Evolutionary conservation across 2,888 invertebrate species (phyloP).

Genomic region (Cheilosia grossa): DNA sequence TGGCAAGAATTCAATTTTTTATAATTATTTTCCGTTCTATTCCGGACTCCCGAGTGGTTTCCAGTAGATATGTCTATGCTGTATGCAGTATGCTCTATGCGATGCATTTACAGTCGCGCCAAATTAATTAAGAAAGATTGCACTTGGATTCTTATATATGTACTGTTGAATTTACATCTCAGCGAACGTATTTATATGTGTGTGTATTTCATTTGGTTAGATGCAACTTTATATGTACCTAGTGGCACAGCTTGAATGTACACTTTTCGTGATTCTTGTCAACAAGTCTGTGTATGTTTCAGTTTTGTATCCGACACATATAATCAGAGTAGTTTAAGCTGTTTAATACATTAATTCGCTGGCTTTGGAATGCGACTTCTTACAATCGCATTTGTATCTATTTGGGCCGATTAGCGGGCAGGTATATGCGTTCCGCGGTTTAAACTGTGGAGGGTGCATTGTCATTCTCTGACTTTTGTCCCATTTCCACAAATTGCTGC

Average conservation of each 20-base stretch:
- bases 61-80: not conserved
- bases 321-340: too few relatives aligned
- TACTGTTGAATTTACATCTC: slow-evolving; percentile 28
- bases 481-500: too few relatives aligned
- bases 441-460: too few relatives aligned
- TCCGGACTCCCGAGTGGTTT: slow-evolving; percentile 9
- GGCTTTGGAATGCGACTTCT: too few relatives aligned
- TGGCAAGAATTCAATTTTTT: slow-evolving; percentile 66
- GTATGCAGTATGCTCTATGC: slow-evolving; percentile 22
- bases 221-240: not conserved
- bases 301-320: too few relatives aligned
- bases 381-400: too few relatives aligned
- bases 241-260: not conserved
- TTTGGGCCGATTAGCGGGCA: too few relatives aligned
- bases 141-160: slow-evolving; percentile 31
- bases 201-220: not conserved
- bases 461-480: too few relatives aligned
- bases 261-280: slow-evolving; percentile 1
- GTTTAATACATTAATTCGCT: too few relatives aligned
- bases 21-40: slow-evolving; percentile 56
- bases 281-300: too few relatives aligned
- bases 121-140: slow-evolving; percentile 68
- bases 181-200: not conserved
- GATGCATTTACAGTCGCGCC: slow-evolving; percentile 47
- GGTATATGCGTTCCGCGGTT: too few relatives aligned